Percentiles rank a stretch among this genome's conserved stretches.
Conservation (phyloP, 2,113 vertebrate genomes). For the Uria lomvia region DNA sequence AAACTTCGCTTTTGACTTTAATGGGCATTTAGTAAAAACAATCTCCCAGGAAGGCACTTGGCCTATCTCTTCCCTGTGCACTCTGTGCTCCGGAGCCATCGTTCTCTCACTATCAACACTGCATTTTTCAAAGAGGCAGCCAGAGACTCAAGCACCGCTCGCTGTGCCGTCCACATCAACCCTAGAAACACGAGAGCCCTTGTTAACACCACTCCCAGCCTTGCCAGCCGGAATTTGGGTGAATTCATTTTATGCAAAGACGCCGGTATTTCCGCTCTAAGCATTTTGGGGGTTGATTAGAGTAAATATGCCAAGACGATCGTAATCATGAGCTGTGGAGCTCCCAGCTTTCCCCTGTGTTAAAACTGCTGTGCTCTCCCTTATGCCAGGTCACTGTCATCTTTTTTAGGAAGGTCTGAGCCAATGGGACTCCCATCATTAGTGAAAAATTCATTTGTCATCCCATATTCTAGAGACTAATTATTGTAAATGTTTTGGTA, state of each 20-base stretch:
- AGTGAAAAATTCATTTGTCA: not conserved
- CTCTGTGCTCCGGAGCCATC: not conserved
- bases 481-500: not conserved
- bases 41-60: not conserved
- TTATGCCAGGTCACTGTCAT: not conserved
- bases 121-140: not conserved
- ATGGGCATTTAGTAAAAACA: not conserved
- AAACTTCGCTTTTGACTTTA: not conserved
- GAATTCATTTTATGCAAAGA: not conserved
- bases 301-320: not conserved
- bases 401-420: not conserved
- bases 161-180: too few relatives aligned
- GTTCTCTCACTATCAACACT: not conserved
- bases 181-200: not conserved
- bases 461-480: not conserved
- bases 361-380: not conserved
- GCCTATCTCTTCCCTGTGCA: not conserved
- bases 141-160: not conserved
- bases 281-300: not conserved
- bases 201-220: rapidly evolving
- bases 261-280: rapidly evolving
- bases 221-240: not conserved
- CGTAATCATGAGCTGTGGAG: not conserved
- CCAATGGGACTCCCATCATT: not conserved
- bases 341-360: not conserved